These are phyloP conservation scores for Gonocerus acuteangulatus DNA, from an alignment of 2,888 invertebrate species.

Conservation along the genomic window DNA sequence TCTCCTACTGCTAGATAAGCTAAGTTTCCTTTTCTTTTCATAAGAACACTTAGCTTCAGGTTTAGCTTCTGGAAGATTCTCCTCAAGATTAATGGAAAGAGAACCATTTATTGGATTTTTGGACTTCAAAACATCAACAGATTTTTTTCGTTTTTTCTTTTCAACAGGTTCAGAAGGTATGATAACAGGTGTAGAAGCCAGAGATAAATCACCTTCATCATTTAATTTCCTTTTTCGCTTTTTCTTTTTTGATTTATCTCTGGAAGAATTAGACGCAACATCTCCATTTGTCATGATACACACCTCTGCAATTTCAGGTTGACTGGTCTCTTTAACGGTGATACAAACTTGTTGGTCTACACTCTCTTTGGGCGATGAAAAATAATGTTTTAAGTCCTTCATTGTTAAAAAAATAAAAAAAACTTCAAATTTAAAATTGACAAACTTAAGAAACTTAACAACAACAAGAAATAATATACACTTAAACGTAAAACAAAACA, in stretches of 20 bases:
- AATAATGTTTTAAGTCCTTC: slow-evolving; percentile 27
- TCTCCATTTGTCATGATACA: background rate
- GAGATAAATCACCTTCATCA: background rate
- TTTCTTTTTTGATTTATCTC: slow-evolving; percentile 4
- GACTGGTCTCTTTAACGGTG: background rate
- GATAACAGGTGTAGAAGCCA: background rate
- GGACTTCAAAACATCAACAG: slow-evolving; percentile 10
- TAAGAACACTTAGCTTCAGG: background rate
- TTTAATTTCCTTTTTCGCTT: slow-evolving; percentile 2
- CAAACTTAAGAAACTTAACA: background rate
- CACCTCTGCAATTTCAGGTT: background rate
- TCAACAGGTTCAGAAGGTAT: background rate
- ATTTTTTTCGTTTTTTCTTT: slow-evolving; percentile 3
- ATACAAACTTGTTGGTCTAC: background rate
- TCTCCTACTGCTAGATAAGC: background rate
- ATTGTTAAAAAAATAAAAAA: background rate
- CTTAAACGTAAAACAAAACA: too few species aligned
- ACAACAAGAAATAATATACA: background rate
- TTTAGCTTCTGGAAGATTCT: background rate
- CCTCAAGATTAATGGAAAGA: background rate
- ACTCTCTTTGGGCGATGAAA: slow-evolving; percentile 13
- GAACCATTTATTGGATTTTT: background rate
- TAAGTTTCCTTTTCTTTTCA: background rate
- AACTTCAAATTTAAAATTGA: background rate
- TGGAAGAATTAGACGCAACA: background rate